Evolutionary conservation across 2,113 vertebrate species (phyloP), one percentile per base, ranked within the genome.

Genomic region (Pseudorhombus dupliciocellatus): DNA sequence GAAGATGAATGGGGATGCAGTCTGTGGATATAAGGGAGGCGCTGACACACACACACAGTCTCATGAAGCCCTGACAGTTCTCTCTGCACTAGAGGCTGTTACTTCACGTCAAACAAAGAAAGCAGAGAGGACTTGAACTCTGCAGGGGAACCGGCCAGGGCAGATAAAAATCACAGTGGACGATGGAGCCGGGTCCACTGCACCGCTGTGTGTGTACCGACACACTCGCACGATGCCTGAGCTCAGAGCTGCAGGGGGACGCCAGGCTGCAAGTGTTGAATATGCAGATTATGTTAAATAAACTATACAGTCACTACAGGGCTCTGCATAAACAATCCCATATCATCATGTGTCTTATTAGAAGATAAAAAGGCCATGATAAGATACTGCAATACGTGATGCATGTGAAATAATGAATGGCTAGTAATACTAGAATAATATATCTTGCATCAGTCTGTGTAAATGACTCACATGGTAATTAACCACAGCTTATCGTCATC

Each of bases 101-200:
- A 80, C 80, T 87, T 81, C 26, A 73, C 15, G 76, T 84, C 64
- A 84, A 75, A 84, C 73, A 80, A 78, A 77, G 40, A 59, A 46
- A 79, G 59, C 73, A 31, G 62, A 61, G 48, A 25, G 73, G 69
- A 75, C 71, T 78, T 72, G 50, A 84, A 77, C 18, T 51, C 66
- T 51, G 64, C 48, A 81, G 80, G 67, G 54, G 21, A 67, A 69
- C 20, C n/a, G 26, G 56, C 73, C 80, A 57, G 61, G 14, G 53
- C 51, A 54, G 73, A 82, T 75, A 4, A 75, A 75, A 57, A 59
- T 79, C 82, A 75, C 75, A 34, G 11, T 25, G 51, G 54, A 72
- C 54, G 73, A 73, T 66, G 48, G 26, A 64, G 56, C 73, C 64
- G 48, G 48, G 67, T 63, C 66, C 8, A 21, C 66, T 70, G 42